phyloP scores from a whole-genome alignment of 2,888 invertebrate genomes.

The Xylocampa areola region DNA sequence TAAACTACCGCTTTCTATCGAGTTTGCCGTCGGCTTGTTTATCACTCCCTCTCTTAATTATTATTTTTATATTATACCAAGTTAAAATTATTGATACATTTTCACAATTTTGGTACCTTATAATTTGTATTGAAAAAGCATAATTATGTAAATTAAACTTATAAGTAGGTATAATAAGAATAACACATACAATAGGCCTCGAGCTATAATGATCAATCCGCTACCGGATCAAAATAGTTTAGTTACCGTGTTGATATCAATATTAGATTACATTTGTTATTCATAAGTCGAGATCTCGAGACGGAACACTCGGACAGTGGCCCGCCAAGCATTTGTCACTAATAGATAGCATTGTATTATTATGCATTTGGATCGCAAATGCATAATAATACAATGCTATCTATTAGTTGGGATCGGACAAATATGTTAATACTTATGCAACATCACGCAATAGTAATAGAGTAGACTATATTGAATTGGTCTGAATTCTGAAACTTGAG shows the following conservation, averaged over 20 bases:
- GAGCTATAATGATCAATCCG: constrained; percentile 67
- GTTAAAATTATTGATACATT: too few species aligned
- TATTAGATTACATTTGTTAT: constrained; percentile 78
- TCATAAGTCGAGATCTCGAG: constrained; percentile 68
- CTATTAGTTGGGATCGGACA: constrained; percentile 22
- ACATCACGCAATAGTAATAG: too few species aligned
- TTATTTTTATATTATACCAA: too few species aligned
- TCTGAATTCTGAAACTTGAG: too few species aligned
- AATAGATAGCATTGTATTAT: constrained; percentile 37
- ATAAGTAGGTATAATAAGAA: too few species aligned
- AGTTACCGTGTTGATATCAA: constrained; percentile 75
- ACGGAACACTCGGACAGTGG: constrained; percentile 69
- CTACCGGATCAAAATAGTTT: constrained; percentile 83
- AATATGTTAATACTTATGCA: background rate
- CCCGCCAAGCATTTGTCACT: constrained; percentile 48
- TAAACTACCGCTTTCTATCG: too few species aligned
- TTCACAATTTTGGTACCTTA: too few species aligned
- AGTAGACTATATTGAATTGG: too few species aligned
- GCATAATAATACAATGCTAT: constrained; percentile 51
- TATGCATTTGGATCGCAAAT: constrained; percentile 59
- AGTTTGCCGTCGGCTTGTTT: too few species aligned
- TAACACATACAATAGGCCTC: constrained; percentile 61
- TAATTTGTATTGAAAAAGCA: too few species aligned
- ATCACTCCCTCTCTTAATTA: too few species aligned
- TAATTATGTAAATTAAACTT: too few species aligned